Evolutionary conservation across 2,888 invertebrate species (phyloP).

Genomic region (Epinotia demarniana): DNA sequence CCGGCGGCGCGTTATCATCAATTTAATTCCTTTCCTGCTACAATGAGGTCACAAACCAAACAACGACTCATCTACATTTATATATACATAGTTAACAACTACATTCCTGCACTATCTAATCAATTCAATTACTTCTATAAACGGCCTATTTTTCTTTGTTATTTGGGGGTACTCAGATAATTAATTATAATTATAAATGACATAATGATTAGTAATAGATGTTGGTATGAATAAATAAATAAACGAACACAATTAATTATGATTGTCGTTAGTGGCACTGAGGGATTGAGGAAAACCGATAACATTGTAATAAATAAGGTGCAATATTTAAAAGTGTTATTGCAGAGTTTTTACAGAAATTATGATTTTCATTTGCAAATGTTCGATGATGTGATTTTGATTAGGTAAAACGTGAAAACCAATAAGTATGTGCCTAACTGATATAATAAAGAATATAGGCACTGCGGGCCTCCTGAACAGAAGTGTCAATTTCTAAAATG

Average conservation of each 20-base stretch:
- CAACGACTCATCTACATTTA: constrained; percentile 59
- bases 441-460: not conserved
- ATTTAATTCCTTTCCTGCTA: constrained; percentile 80
- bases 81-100: constrained; percentile 48
- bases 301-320: constrained; percentile 18
- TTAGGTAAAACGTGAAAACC: not conserved
- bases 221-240: constrained; percentile 24
- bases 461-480: not conserved
- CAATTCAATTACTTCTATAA: constrained; percentile 23
- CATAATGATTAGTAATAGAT: constrained; percentile 18
- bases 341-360: constrained; percentile 51
- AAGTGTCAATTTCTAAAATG: constrained; percentile 5
- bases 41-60: constrained; percentile 81
- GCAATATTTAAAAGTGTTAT: constrained; percentile 48
- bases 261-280: constrained; percentile 9
- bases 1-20: constrained; percentile 72
- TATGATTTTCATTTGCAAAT: not conserved
- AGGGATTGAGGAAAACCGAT: not conserved
- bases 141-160: not conserved
- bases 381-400: not conserved
- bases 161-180: constrained; percentile 16
- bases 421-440: not conserved
- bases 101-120: constrained; percentile 47
- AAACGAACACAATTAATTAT: constrained; percentile 24
- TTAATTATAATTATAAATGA: constrained; percentile 7